A percentile compares a stretch with the other conserved stretches of the same genome.
phyloP scores from a whole-genome alignment of 2,113 vertebrate genomes.

The Nesoenas mayeri region DNA sequence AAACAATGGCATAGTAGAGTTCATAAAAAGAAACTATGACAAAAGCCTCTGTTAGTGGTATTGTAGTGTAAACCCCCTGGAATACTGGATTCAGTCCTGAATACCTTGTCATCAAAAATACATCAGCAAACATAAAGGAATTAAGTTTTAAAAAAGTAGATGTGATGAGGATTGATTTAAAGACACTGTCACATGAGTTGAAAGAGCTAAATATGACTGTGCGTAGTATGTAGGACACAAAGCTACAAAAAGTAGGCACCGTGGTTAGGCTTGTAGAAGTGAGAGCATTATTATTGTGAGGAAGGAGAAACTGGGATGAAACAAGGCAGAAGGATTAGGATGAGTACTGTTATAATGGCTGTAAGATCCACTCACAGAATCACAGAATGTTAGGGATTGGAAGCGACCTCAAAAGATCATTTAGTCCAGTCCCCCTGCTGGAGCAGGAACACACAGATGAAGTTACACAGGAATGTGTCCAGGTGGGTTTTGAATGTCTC shows the following conservation, averaged over 20 bases:
- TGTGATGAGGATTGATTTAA: background rate
- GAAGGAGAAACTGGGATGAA: background rate
- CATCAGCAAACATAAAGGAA: background rate
- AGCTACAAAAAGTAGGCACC: background rate
- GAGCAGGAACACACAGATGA: no score
- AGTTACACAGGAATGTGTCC: no score
- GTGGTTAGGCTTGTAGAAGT: background rate
- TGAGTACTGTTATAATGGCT: background rate
- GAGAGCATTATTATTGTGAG: background rate
- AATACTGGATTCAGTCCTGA: background rate
- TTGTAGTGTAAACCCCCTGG: background rate
- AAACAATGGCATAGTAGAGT: background rate
- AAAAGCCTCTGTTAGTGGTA: background rate
- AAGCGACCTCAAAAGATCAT: no score
- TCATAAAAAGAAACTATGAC: constrained; percentile 13
- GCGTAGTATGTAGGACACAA: fast-evolving
- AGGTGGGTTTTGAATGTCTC: no score
- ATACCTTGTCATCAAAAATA: background rate
- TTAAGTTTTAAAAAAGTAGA: background rate
- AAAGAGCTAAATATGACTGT: background rate
- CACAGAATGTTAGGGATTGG: no score
- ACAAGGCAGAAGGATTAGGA: background rate
- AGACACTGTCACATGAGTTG: background rate
- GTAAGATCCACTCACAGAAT: background rate
- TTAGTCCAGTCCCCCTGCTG: no score